Conservation (phyloP, 2,888 invertebrate genomes). For the Gisinianus flammeolus region DNA sequence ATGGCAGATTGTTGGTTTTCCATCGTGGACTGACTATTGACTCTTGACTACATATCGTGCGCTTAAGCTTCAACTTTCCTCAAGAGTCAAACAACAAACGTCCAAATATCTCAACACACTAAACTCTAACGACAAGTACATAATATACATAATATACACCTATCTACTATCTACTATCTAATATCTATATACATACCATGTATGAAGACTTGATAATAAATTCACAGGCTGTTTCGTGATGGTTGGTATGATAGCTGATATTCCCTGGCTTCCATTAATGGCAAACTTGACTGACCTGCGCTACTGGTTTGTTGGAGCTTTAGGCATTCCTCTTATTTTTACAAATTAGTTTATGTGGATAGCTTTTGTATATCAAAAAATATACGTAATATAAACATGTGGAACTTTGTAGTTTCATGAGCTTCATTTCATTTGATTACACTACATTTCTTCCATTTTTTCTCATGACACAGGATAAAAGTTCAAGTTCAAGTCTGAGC, state of each 20-base stretch:
- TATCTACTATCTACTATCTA: no score
- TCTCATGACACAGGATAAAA: neutral
- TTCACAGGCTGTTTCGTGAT: neutral
- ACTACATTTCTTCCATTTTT: neutral
- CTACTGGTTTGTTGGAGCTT: neutral
- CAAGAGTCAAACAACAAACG: no score
- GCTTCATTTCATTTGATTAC: neutral
- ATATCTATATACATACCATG: no score
- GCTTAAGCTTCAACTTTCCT: no score
- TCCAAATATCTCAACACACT: no score
- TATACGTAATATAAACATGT: neutral
- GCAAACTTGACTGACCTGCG: conserved; percentile 17
- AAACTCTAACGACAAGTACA: no score
- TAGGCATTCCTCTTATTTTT: neutral
- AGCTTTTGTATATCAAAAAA: neutral
- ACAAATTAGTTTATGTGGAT: neutral
- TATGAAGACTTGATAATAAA: neutral
- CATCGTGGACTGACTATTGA: no score
- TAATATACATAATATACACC: no score
- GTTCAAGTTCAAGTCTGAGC: neutral
- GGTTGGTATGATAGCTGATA: neutral
- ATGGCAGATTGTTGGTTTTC: no score
- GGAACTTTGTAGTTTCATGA: no score
- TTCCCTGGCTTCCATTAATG: neutral
- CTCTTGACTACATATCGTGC: no score